Evolutionary conservation across 2,113 vertebrate species (phyloP).

Genomic region (Heterotis niloticus): DNA sequence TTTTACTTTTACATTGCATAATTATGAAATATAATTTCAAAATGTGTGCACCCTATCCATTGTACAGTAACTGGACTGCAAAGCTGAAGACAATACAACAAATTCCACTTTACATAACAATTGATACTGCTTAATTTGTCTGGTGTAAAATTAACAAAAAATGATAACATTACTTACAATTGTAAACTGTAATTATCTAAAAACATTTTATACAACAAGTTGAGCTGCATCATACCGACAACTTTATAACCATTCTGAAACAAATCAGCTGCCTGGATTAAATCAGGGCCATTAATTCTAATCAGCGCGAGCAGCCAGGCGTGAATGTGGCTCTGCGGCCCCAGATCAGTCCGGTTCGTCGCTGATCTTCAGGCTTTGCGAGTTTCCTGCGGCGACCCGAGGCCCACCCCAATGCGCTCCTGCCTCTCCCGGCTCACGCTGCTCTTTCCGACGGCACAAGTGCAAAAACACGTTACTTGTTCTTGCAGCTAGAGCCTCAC

Average conservation of each 20-base stretch:
- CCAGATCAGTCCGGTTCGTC: background rate
- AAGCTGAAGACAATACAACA: background rate
- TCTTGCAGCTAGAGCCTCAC: too few relatives aligned
- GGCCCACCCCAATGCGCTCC: background rate
- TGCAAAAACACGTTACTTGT: too few relatives aligned
- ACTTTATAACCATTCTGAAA: constrained; percentile 46
- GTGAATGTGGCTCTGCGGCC: constrained; percentile 42
- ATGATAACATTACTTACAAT: constrained; percentile 3
- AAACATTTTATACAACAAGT: constrained; percentile 25
- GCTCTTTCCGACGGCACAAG: too few relatives aligned
- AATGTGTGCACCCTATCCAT: background rate
- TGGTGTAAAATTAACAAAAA: constrained; percentile 5
- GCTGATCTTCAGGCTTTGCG: constrained; percentile 52
- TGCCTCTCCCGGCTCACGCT: background rate
- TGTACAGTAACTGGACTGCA: background rate
- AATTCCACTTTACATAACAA: background rate
- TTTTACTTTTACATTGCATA: background rate
- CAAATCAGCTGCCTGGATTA: constrained; percentile 50
- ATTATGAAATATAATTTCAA: background rate
- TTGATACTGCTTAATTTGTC: constrained; percentile 19
- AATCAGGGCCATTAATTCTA: constrained; percentile 60
- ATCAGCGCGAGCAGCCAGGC: constrained; percentile 58
- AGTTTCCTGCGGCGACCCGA: constrained; percentile 21
- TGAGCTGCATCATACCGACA: constrained; percentile 44
- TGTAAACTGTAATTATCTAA: constrained; percentile 25